Evolutionary conservation across 2,888 invertebrate species (phyloP).

Genomic region (Tubulanus polymorphus): DNA sequence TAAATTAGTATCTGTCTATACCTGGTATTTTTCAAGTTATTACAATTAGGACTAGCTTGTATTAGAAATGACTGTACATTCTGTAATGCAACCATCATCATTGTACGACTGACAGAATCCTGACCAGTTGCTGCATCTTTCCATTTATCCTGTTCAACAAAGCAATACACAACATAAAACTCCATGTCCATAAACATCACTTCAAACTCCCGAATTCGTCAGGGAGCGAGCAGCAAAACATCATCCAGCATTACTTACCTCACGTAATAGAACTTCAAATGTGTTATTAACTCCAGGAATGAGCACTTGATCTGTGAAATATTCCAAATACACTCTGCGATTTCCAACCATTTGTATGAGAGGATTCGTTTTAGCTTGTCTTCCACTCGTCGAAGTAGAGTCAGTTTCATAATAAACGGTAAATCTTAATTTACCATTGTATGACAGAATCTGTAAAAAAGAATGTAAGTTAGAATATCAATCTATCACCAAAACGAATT

Average conservation of each 20-base stretch:
- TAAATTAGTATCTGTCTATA: too few species aligned
- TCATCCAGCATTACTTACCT: slow-evolving; percentile 30
- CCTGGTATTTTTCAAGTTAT: too few species aligned
- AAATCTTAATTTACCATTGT: slow-evolving; percentile 84
- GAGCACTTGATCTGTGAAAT: slow-evolving; percentile 59
- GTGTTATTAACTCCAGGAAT: slow-evolving; percentile 28
- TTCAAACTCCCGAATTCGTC: not conserved
- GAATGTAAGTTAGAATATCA: not conserved
- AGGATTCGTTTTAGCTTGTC: slow-evolving; percentile 59
- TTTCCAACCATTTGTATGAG: slow-evolving; percentile 77
- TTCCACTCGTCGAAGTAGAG: slow-evolving; percentile 56
- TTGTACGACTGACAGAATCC: slow-evolving; percentile 65
- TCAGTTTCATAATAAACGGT: slow-evolving; percentile 62
- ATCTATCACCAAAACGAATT: not conserved
- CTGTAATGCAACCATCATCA: slow-evolving; percentile 89
- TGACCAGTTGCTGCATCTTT: slow-evolving; percentile 1
- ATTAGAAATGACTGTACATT: slow-evolving; percentile 77
- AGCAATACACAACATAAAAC: not conserved
- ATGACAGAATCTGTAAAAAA: slow-evolving; percentile 69
- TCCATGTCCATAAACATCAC: not conserved
- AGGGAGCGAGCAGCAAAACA: not conserved
- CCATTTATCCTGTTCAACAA: slow-evolving; percentile 1
- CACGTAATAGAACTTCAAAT: slow-evolving; percentile 30
- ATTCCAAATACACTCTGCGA: slow-evolving; percentile 71
- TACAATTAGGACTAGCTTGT: slow-evolving; percentile 57